Evolutionary conservation across 92 coral and sea anemone genomes (phyloP), one percentile per base, ranked within the genome.

Genomic region (Epizoanthus stellaris): DNA sequence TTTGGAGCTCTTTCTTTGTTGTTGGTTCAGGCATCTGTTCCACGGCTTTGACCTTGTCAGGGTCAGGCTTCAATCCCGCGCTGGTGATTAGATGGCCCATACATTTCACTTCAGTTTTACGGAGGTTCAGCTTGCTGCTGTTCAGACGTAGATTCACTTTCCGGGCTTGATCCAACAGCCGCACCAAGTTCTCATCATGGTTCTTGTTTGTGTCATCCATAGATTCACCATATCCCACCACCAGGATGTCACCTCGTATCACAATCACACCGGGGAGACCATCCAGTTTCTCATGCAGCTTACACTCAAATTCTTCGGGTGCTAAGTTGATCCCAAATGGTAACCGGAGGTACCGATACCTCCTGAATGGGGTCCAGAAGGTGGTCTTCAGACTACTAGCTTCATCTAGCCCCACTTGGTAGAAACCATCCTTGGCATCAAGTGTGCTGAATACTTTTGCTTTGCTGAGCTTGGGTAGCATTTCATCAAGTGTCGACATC

Each of bases 301-400:
- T 65, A 19, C 70, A 65, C 25, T 65, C 36, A 19, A 43, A 13
- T 63, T 63, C 81, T 56, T 86, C 85, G 5, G 89, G 89, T 49
- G 85, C 89, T 39, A 86, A 12, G 82, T 71, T 86, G 66, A 76
- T 77, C 2, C 84, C 85, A 19, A 86, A 86, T 6, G 89, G 85
- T 70, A 77, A 64, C 10, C 77, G 62, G 11, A 25, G 76, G 21
- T 49, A 86, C 61, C 75, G 52, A 58, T 76, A 76, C 13, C 85
- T 63, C 9, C 88, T 82, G 59, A 85, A 75, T 39, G 83, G 88
- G 6, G 88, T 85, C 82, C 83, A 75, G 66, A 86, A 86, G 8
- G 89, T 77, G 14, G 85, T 86, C 60, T 76, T 76, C 45, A 45
- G 36, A 70, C 77, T 76, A 70, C 89, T 86, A 5, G 36, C 66